Evolutionary conservation across 2,888 invertebrate genomes (phyloP), one percentile per base, ranked within the genome.

Genomic region (Sminthurinus aureus): DNA sequence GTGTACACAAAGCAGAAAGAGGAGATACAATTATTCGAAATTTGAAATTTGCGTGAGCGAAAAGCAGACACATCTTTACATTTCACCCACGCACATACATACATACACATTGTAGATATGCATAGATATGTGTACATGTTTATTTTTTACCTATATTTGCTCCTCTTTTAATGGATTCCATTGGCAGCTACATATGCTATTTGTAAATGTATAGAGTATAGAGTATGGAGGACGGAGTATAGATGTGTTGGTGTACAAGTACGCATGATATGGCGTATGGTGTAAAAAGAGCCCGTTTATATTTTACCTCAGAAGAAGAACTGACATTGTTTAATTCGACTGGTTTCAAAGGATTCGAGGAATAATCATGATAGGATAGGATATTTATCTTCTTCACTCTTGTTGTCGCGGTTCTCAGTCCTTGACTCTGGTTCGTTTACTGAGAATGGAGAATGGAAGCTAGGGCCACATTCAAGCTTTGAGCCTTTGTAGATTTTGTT

Each of bases 301-400:
- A 58, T 58, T 58, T 58, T 58, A 58, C 58, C 26, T 24, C 71
- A 24, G 71, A 71, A 22, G 12, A 8, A 71, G 15, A 26, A 26
- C 71, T 71, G 71, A 71, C 71, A 71, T 71, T 71, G 71, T 71
- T 71, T 71, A 71, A 71, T 71, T 71, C 71, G 71, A 24, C 24
- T 71, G 24, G 79, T 71, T 84, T 84, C 79, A 76, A 82, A 84
- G 82, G 82, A 82, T 82, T 84, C 78, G 75, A 79, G 75, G 76
- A 79, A 84, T 84, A 84, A 84, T 84, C 79, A 84, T 79, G 75
- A 82, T 75, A 64, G 76, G 52, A 52, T 20, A 79, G 82, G 79
- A 67, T 82, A 84, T 84, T 84, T 84, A 84, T 84, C 82, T 81
- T 82, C 79, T 71, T 75, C 74, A 74, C 67, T 83, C 78, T 78